Evolutionary conservation across 2,797 vertebrate species (phyloP).

Genomic region (Bovichtus diacanthus): DNA sequence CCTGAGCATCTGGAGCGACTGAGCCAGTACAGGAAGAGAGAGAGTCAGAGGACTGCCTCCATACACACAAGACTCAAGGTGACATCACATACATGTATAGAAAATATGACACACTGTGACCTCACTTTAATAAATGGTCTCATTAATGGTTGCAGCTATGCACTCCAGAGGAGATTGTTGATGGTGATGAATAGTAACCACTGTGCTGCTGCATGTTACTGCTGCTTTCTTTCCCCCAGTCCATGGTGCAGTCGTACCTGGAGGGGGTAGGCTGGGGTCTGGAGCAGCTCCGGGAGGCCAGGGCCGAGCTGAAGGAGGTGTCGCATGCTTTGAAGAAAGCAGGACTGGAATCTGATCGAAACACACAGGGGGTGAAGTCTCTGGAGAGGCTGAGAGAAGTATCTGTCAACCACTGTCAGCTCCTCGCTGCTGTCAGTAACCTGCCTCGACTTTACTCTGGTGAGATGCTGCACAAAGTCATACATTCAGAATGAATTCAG

Average conservation of each 20-base stretch:
- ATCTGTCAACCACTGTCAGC: slow-evolving; percentile 87
- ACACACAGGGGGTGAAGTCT: slow-evolving; percentile 71
- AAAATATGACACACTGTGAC: not conserved
- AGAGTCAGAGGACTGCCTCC: slow-evolving; percentile 91
- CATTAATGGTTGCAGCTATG: not conserved
- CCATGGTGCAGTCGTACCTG: slow-evolving; percentile 94
- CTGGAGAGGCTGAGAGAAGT: slow-evolving; percentile 86
- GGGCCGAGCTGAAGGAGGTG: slow-evolving; percentile 82
- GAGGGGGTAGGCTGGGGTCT: slow-evolving; percentile 93
- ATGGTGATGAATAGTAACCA: not conserved
- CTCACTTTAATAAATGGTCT: not conserved
- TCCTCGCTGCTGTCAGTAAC: slow-evolving; percentile 90
- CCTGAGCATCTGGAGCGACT: slow-evolving; percentile 93
- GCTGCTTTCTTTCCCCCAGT: slow-evolving; percentile 81
- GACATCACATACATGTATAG: not conserved
- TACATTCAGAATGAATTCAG: not conserved
- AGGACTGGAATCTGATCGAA: slow-evolving; percentile 77
- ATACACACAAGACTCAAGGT: slow-evolving; percentile 96
- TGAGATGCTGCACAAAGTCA: slow-evolving; percentile 64
- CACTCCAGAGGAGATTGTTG: not conserved
- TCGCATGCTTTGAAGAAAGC: slow-evolving; percentile 84
- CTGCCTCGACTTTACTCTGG: slow-evolving; percentile 92
- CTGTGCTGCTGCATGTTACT: not conserved
- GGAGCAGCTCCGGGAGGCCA: slow-evolving; percentile 88
- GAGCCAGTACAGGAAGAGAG: slow-evolving; percentile 90